These are phyloP conservation scores for Passer domesticus DNA, from an alignment of 2,113 vertebrate genomes.

Conservation along the genomic window DNA sequence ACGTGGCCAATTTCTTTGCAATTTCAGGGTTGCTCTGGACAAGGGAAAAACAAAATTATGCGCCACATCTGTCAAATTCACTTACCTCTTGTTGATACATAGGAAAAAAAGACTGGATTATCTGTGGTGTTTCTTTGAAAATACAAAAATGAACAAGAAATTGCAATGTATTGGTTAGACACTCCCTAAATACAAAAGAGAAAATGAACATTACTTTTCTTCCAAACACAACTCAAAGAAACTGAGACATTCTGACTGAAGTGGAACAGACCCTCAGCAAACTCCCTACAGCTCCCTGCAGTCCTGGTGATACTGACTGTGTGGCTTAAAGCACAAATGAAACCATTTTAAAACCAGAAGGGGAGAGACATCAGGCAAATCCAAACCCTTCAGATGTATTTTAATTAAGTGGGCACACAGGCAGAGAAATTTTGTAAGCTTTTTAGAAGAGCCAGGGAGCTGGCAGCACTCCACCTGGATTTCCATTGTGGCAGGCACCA, in stretches of 20 bases:
- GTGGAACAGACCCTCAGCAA: neutral
- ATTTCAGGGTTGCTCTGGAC: constrained; percentile 37
- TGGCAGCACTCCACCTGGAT: neutral
- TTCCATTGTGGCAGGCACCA: neutral
- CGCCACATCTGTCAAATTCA: neutral
- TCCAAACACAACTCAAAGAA: neutral
- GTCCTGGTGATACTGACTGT: accelerated
- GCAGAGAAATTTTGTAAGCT: neutral
- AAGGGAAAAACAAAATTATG: neutral
- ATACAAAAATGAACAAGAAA: neutral
- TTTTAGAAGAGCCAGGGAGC: neutral
- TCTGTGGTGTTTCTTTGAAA: neutral
- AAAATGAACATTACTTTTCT: neutral
- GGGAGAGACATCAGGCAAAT: neutral
- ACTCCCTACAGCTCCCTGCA: neutral
- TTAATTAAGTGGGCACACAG: neutral
- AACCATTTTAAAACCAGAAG: neutral
- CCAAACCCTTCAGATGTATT: neutral
- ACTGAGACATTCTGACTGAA: neutral
- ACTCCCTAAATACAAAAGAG: neutral
- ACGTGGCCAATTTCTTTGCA: constrained; percentile 12
- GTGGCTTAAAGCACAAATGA: neutral
- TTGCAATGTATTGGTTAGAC: neutral
- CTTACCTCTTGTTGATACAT: neutral
- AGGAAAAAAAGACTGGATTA: neutral